Evolutionary conservation across 1,140 invertebrate genomes (phyloP), one percentile per base, ranked within the genome.

Genomic region (Dermatophagoides farinae): DNA sequence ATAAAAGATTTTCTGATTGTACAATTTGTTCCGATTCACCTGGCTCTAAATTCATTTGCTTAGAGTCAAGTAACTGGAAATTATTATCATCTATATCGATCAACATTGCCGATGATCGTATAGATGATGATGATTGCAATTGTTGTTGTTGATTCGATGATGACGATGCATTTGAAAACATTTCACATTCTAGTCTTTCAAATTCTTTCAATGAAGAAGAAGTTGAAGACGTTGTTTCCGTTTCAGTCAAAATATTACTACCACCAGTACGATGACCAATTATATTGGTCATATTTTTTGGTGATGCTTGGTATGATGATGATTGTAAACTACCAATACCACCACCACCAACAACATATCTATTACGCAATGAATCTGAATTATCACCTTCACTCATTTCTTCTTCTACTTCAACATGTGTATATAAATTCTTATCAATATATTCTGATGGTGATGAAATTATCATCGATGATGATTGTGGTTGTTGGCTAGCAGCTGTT

Each of bases 11-110:
- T 73, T 90, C 86, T 49, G 86, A 83, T 41, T 82, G 77, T 68
- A 89, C 87, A 0, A 85, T 81, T 67, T 79, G 80, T 72, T 96
- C 90, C 8, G 95, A 71, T 59, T 82, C 81, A 74, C 93, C 89
- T 75, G 95, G 95, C 71, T 96, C 90, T 71, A 91, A 88, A 61
- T 93, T 31, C 31, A 31, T 4, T 31, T 31, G 75, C 9, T 44
- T 60, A 49, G 88, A 93, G 60, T 82, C 87, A 68, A 92, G 80
- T 0, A 88, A 93, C 10, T 31, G 31, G 23, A 89, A 76, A 71
- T 89, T 85, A 71, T 93, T 89, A 70, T 88, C 83, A 66, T 92
- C 31, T 4, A 31, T 8, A 79, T 66, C 79, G 78, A 0, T 80
- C 80, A 67, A 18, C 49, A 44, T 23, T 64, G 63, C 44, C 61